Evolutionary conservation across 1,140 invertebrate species (phyloP).

Genomic region (Zaprionus inermis): DNA sequence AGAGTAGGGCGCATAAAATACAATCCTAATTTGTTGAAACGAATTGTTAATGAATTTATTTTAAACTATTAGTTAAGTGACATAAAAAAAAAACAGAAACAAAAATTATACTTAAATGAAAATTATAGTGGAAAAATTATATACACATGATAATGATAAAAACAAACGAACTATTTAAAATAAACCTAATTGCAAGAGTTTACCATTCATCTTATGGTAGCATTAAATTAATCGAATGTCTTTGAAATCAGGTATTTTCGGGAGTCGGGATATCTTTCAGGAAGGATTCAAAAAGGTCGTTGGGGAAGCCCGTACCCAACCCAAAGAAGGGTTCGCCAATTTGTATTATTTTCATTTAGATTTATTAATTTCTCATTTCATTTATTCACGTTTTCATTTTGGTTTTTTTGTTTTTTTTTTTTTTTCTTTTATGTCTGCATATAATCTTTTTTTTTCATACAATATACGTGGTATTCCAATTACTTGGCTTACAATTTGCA

Average conservation of each 20-base stretch:
- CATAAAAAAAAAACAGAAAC: slow-evolving; percentile 33
- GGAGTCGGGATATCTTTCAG: too few relatives aligned
- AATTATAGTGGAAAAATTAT: slow-evolving; percentile 80
- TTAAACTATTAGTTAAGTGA: slow-evolving; percentile 65
- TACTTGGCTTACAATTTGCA: slow-evolving; percentile 17
- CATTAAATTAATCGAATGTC: neutral
- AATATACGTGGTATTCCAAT: slow-evolving; percentile 25
- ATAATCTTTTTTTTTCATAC: slow-evolving; percentile 13
- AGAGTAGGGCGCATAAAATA: slow-evolving; percentile 9
- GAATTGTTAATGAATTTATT: slow-evolving; percentile 82
- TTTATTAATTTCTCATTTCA: slow-evolving; percentile 51
- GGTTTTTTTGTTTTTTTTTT: slow-evolving; percentile 13
- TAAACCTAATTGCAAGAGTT: slow-evolving; percentile 39
- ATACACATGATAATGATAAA: slow-evolving; percentile 64
- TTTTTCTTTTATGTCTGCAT: slow-evolving; percentile 25
- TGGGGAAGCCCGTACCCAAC: neutral
- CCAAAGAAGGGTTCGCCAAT: neutral
- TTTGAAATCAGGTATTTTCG: too few relatives aligned
- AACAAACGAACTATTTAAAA: slow-evolving; percentile 46
- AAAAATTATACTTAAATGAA: slow-evolving; percentile 68
- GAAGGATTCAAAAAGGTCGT: too few relatives aligned
- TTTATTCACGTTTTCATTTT: slow-evolving; percentile 32
- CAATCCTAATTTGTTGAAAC: slow-evolving; percentile 67
- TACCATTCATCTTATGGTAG: slow-evolving; percentile 18
- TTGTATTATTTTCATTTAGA: slow-evolving; percentile 40